These are phyloP conservation scores for Carcina quercana DNA, from an alignment of 2,888 invertebrate species.

Conservation along the genomic window DNA sequence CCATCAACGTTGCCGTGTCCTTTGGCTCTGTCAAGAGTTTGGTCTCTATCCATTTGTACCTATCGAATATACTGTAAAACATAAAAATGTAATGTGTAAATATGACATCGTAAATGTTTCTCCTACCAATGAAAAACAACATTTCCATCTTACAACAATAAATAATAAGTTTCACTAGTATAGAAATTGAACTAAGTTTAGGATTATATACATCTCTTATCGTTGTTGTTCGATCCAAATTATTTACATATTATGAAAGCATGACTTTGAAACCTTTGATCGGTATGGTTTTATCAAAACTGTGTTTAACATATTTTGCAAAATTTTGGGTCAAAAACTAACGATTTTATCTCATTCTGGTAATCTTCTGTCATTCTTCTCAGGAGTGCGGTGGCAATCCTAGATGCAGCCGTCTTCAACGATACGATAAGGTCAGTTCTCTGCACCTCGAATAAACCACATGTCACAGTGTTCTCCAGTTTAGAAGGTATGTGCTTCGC, in stretches of 20 bases:
- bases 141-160: too few species aligned
- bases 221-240: too few species aligned
- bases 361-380: conserved; percentile 86
- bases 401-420: conserved; percentile 79
- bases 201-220: too few species aligned
- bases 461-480: conserved; percentile 79
- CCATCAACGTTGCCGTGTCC: conserved; percentile 91
- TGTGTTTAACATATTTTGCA: background rate
- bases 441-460: conserved; percentile 91
- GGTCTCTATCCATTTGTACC: conserved; percentile 87
- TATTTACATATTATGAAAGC: too few species aligned
- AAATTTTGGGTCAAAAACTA: too few species aligned
- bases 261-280: too few species aligned
- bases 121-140: too few species aligned
- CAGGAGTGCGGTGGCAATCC: conserved; percentile 80
- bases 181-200: too few species aligned
- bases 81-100: background rate
- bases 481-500: conserved; percentile 75
- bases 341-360: conserved; percentile 84
- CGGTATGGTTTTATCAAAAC: too few species aligned
- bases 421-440: conserved; percentile 84
- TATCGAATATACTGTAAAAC: conserved; percentile 81
- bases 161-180: too few species aligned
- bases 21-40: conserved; percentile 85
- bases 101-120: too few species aligned